Percentiles rank a stretch among this genome's conserved stretches.
Evolutionary conservation across 2,888 invertebrate genomes (phyloP).

Genomic region (Agrypnus murinus): DNA sequence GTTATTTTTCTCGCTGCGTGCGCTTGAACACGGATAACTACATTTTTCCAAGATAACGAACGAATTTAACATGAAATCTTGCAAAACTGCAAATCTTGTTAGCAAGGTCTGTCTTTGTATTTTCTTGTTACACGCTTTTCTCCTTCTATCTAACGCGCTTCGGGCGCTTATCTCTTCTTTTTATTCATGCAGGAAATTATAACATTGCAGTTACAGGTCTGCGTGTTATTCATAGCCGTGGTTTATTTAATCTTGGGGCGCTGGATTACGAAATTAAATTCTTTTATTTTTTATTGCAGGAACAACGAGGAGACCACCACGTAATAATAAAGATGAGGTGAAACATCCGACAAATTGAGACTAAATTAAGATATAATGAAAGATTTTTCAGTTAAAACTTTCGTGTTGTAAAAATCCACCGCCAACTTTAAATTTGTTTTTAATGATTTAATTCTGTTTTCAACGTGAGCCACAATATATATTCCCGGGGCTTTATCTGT

Average conservation of each 20-base stretch:
- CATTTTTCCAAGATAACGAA: conserved; percentile 47
- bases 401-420: background rate
- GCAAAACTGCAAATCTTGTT: conserved; percentile 48
- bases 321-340: conserved; percentile 40
- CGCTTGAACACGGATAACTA: conserved; percentile 40
- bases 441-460: background rate
- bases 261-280: conserved; percentile 50
- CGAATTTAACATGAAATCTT: conserved; percentile 48
- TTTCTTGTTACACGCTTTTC: conserved; percentile 49
- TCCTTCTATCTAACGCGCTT: conserved; percentile 38
- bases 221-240: conserved; percentile 48
- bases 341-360: conserved; percentile 43
- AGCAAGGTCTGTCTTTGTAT: conserved; percentile 49
- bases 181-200: conserved; percentile 50
- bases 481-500: conserved; percentile 10
- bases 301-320: conserved; percentile 26
- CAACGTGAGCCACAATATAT: background rate
- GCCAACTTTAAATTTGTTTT: background rate
- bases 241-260: conserved; percentile 48
- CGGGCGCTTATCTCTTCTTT: conserved; percentile 50
- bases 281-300: conserved; percentile 45
- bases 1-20: conserved; percentile 40
- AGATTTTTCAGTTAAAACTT: conserved; percentile 22
- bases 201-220: conserved; percentile 50
- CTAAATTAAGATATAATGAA: conserved; percentile 46